phyloP scores from a whole-genome alignment of 2,113 vertebrate genomes.

The Ivindomyrus marchei region DNA sequence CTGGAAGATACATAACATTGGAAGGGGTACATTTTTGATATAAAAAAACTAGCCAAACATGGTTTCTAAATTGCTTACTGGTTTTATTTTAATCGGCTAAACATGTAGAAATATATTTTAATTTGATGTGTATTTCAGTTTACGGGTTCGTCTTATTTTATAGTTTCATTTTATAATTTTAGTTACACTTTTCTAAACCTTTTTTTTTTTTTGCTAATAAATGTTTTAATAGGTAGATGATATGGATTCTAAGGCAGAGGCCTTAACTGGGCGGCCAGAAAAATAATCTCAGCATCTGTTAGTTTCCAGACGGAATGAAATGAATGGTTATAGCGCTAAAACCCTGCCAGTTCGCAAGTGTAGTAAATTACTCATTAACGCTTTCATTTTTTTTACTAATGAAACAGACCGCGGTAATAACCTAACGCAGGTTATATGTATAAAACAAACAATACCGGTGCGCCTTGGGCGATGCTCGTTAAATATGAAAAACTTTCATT shows the following conservation, averaged over 20 bases:
- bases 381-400: background rate
- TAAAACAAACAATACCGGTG: background rate
- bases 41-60: background rate
- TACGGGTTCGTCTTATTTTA: background rate
- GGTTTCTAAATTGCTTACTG: background rate
- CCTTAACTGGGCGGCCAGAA: background rate
- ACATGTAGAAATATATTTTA: background rate
- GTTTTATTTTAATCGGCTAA: background rate
- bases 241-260: background rate
- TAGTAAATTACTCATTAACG: conserved; percentile 8
- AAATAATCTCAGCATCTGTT: background rate
- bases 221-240: background rate
- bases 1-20: background rate
- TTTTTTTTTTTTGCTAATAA: background rate
- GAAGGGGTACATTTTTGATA: background rate
- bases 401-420: background rate
- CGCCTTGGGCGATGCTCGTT: background rate
- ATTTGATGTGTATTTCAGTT: background rate
- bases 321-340: background rate
- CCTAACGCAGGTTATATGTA: background rate
- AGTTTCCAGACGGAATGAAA: background rate
- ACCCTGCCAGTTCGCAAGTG: background rate
- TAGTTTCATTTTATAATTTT: background rate
- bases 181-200: background rate
- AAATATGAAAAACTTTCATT: background rate